These are phyloP conservation scores for Oscheius myriophilus DNA, from an alignment of 2,888 invertebrate genomes.

Conservation along the genomic window DNA sequence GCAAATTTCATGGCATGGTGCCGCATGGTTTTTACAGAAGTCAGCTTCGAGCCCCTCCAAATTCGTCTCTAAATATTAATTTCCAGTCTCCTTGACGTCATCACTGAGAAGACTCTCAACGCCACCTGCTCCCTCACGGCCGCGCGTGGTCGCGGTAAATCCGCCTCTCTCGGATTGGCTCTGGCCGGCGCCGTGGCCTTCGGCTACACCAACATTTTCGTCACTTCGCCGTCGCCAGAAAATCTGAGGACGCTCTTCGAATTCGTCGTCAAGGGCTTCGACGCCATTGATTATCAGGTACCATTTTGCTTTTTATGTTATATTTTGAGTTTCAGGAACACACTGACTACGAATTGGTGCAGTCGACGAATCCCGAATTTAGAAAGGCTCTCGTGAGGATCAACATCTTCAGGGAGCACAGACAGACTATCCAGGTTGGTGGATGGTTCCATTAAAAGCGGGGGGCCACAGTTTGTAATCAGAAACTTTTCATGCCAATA, in stretches of 20 bases:
- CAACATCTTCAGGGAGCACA: constrained; percentile 79
- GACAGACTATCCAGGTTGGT: constrained; percentile 68
- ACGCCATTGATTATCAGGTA: constrained; percentile 84
- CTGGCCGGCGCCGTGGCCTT: constrained; percentile 78
- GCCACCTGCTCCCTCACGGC: constrained; percentile 95
- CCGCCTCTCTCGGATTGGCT: constrained; percentile 87
- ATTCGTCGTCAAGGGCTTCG: constrained; percentile 89
- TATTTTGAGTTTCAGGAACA: constrained; percentile 83
- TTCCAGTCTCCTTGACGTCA: constrained; percentile 90
- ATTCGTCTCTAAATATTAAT: background rate
- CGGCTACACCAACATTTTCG: constrained; percentile 90
- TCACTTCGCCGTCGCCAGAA: constrained; percentile 96
- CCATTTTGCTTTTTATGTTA: background rate
- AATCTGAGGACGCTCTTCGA: constrained; percentile 96
- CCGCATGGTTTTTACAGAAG: too few relatives aligned
- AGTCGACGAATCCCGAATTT: constrained; percentile 93
- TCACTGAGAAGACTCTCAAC: constrained; percentile 87
- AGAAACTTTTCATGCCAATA: too few relatives aligned
- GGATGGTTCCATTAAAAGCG: background rate
- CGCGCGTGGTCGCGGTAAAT: constrained; percentile 93
- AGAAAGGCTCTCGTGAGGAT: constrained; percentile 94
- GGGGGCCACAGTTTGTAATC: background rate
- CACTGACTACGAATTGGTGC: constrained; percentile 90
- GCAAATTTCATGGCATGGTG: too few relatives aligned
- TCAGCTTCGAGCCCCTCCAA: too few relatives aligned